phyloP scores from a whole-genome alignment of 35 echinoderm and acorn worm species.

The Heliocidaris tuberculata region DNA sequence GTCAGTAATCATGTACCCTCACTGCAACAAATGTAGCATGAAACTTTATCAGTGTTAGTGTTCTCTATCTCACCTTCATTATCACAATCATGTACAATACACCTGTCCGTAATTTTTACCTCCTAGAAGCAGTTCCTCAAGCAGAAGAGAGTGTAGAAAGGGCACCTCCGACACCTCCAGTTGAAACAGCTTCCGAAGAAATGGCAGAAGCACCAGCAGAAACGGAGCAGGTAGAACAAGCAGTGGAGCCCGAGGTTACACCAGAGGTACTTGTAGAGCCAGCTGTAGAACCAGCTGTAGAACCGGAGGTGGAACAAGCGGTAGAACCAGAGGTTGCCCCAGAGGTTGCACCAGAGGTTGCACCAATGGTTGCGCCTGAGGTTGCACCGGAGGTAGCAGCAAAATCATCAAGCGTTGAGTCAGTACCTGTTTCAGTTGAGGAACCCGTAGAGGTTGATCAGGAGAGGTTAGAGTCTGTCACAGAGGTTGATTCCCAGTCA shows the following conservation, averaged over 20 bases:
- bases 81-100: not conserved
- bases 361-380: not conserved
- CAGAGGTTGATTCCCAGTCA: conserved; percentile 14
- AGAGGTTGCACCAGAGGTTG: not conserved
- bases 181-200: not conserved
- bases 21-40: not conserved
- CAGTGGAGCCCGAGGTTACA: not conserved
- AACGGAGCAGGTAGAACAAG: not conserved
- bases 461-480: not conserved
- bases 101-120: not conserved
- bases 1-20: not conserved
- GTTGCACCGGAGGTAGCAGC: not conserved
- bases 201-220: not conserved
- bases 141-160: not conserved
- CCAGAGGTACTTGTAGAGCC: not conserved
- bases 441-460: not conserved
- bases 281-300: not conserved
- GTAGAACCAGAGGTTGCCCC: not conserved
- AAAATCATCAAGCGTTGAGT: not conserved
- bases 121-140: conserved; percentile 8
- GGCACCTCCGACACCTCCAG: not conserved
- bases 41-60: not conserved
- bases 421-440: not conserved
- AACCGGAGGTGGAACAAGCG: not conserved
- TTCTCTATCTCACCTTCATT: not conserved